Evolutionary conservation across 2,888 invertebrate species (phyloP).

Genomic region (Omphaloscelis lunosa): DNA sequence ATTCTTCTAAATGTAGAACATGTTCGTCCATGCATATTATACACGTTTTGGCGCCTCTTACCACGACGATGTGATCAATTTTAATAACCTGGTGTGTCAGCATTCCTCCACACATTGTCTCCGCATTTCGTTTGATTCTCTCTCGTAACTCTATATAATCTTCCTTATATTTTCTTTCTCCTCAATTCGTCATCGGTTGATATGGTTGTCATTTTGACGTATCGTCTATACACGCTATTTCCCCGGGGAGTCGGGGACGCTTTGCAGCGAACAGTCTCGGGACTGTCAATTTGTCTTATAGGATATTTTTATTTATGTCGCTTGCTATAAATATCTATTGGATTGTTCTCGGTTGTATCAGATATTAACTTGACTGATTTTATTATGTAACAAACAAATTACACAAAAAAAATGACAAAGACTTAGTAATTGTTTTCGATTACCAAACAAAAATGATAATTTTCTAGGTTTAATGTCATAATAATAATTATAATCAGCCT

Average conservation of each 20-base stretch:
- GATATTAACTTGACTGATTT: neutral
- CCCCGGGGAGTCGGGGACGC: conserved; percentile 6
- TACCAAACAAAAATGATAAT: no score
- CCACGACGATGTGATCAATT: conserved; percentile 14
- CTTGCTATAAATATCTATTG: neutral
- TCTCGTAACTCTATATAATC: conserved; percentile 36
- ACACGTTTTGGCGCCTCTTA: neutral
- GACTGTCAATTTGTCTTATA: conserved; percentile 32
- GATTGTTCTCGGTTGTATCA: neutral
- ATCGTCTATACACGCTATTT: conserved; percentile 35
- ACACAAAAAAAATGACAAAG: no score
- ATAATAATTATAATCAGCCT: neutral
- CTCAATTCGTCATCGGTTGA: conserved; percentile 49
- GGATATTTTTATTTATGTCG: neutral
- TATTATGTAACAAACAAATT: neutral
- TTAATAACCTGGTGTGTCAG: neutral
- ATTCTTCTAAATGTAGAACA: neutral
- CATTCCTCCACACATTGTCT: neutral
- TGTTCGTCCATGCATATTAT: neutral
- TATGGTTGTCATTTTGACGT: conserved; percentile 49
- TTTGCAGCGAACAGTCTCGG: conserved; percentile 7
- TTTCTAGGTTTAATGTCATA: neutral
- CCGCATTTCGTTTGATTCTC: neutral
- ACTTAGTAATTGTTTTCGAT: no score
- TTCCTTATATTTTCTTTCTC: conserved; percentile 12